Evolutionary conservation across 2,888 invertebrate species (phyloP).

Genomic region (Polydrusus pterygomalis): DNA sequence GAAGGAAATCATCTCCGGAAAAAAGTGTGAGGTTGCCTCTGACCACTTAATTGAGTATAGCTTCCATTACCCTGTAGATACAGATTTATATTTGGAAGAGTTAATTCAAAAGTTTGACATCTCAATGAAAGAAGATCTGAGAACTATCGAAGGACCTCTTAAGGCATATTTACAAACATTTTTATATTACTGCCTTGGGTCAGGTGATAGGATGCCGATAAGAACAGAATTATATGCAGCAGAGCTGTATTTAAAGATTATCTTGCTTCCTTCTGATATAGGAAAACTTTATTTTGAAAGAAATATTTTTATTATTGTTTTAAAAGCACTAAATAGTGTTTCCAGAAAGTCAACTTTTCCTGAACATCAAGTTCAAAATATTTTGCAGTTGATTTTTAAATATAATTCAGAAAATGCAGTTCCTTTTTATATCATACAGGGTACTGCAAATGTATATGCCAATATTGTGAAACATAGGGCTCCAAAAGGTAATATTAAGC

Average conservation of each 20-base stretch:
- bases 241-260: slow-evolving; percentile 58
- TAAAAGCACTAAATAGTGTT: slow-evolving; percentile 44
- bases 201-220: slow-evolving; percentile 54
- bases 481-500: slow-evolving; percentile 35
- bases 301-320: slow-evolving; percentile 55
- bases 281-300: slow-evolving; percentile 59
- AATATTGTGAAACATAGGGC: slow-evolving; percentile 51
- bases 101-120: slow-evolving; percentile 57
- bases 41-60: slow-evolving; percentile 60
- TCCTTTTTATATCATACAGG: slow-evolving; percentile 35
- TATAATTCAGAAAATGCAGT: slow-evolving; percentile 31
- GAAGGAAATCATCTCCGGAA: slow-evolving; percentile 58
- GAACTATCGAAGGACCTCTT: slow-evolving; percentile 58
- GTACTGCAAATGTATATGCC: slow-evolving; percentile 54
- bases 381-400: slow-evolving; percentile 54
- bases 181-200: slow-evolving; percentile 59
- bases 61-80: slow-evolving; percentile 61
- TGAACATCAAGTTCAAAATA: slow-evolving; percentile 42
- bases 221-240: slow-evolving; percentile 56
- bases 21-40: slow-evolving; percentile 48
- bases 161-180: slow-evolving; percentile 60
- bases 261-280: slow-evolving; percentile 56
- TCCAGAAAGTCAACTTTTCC: slow-evolving; percentile 41
- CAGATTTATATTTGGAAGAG: slow-evolving; percentile 58
- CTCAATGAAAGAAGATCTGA: slow-evolving; percentile 56